Percentiles rank a stretch among this genome's conserved stretches.
phyloP scores from a whole-genome alignment of 2,888 invertebrate genomes.

The Crepidodera aurea region DNA sequence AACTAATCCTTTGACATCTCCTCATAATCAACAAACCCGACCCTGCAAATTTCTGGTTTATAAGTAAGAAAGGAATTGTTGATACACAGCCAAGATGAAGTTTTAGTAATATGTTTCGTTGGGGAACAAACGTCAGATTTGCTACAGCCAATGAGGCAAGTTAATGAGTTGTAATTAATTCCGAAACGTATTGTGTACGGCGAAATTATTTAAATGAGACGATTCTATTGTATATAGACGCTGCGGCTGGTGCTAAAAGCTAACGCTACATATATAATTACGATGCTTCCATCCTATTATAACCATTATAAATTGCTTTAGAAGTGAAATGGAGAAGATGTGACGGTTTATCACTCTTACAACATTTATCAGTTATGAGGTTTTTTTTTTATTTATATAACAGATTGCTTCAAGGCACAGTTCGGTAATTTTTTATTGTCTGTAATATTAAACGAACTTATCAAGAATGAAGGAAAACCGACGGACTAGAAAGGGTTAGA shows the following conservation, averaged over 20 bases:
- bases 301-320: neutral
- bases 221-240: neutral
- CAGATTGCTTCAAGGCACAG: too few species aligned
- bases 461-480: too few species aligned
- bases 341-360: too few species aligned
- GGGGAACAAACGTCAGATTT: neutral
- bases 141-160: neutral
- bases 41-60: too few species aligned
- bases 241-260: too few species aligned
- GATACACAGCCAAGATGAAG: neutral
- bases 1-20: too few species aligned
- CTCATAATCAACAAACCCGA: too few species aligned
- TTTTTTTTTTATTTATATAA: too few species aligned
- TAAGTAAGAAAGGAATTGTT: neutral
- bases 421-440: too few species aligned
- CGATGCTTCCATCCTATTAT: neutral
- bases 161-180: neutral
- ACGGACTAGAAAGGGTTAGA: too few species aligned
- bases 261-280: neutral
- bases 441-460: too few species aligned
- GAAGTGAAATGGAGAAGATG: neutral
- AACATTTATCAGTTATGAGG: too few species aligned
- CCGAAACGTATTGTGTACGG: neutral
- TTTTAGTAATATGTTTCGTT: neutral
- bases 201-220: neutral